phyloP scores from a whole-genome alignment of 2,888 invertebrate genomes.

The Sesia apiformis region DNA sequence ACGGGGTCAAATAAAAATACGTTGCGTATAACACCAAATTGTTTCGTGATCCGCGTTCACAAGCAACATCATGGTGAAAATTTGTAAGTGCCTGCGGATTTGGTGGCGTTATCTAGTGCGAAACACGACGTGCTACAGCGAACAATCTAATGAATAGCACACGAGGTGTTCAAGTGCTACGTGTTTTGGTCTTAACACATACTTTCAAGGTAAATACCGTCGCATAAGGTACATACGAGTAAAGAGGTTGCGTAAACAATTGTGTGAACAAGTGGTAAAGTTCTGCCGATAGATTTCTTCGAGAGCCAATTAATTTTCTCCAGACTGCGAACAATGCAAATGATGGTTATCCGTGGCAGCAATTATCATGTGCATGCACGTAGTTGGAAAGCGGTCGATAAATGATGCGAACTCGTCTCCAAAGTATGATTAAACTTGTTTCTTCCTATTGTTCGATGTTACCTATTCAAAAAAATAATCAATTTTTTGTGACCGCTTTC shows the following conservation, averaged over 20 bases:
- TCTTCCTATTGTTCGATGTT: constrained; percentile 61
- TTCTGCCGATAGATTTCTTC: constrained; percentile 39
- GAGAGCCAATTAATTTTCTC: constrained; percentile 64
- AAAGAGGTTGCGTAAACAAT: neutral
- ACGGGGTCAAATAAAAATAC: neutral
- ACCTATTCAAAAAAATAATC: constrained; percentile 36
- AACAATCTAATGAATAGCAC: constrained; percentile 9
- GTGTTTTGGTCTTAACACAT: neutral
- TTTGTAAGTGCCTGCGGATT: constrained; percentile 14
- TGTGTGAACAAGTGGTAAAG: neutral
- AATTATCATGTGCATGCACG: constrained; percentile 39
- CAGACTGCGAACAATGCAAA: constrained; percentile 62
- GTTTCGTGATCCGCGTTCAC: constrained; percentile 3
- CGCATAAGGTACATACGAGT: neutral
- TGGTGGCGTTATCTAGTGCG: constrained; percentile 16
- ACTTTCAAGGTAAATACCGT: neutral
- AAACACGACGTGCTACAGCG: constrained; percentile 14
- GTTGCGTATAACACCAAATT: constrained; percentile 9
- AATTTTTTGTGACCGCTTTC: constrained; percentile 47
- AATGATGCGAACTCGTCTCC: constrained; percentile 39
- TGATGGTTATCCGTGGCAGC: constrained; percentile 58
- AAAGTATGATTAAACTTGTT: constrained; percentile 54
- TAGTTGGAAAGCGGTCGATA: constrained; percentile 57
- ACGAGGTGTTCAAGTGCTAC: constrained; percentile 9
- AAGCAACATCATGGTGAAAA: constrained; percentile 7